phyloP scores from a whole-genome alignment of 2,113 vertebrate species.

The Geococcyx californianus region DNA sequence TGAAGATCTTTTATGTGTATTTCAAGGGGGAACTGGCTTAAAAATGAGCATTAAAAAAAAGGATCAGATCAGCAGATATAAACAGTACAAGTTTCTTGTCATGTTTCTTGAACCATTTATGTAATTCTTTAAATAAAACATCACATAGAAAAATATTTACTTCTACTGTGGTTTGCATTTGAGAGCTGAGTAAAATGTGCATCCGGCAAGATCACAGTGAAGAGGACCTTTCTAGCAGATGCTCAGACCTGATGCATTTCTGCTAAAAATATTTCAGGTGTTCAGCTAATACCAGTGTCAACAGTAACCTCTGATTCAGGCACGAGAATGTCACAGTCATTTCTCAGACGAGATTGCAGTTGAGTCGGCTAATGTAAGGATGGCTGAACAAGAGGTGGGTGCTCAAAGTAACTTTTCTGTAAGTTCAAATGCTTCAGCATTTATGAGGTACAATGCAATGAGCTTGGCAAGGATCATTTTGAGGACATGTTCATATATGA shows the following conservation, averaged over 20 bases:
- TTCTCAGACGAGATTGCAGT: background rate
- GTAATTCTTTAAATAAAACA: background rate
- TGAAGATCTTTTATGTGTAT: background rate
- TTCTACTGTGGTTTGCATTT: background rate
- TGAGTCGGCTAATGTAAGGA: background rate
- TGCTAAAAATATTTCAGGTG: background rate
- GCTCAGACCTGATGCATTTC: background rate
- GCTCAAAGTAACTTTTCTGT: background rate
- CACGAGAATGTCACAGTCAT: background rate
- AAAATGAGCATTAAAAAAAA: background rate
- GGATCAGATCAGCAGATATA: background rate
- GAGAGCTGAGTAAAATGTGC: background rate
- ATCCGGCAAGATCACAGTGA: rapidly evolving
- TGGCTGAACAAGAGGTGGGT: background rate
- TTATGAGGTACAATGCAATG: background rate
- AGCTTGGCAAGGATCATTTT: background rate
- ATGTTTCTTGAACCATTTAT: rapidly evolving
- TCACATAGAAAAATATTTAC: background rate
- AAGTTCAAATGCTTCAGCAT: background rate
- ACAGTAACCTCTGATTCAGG: background rate
- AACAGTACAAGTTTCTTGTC: background rate
- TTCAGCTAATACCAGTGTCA: background rate
- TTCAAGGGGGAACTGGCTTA: background rate
- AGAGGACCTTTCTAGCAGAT: background rate
- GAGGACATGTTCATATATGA: background rate